These are phyloP conservation scores for Megaleporinus macrocephalus DNA, from an alignment of 2,113 vertebrate genomes.

Conservation along the genomic window DNA sequence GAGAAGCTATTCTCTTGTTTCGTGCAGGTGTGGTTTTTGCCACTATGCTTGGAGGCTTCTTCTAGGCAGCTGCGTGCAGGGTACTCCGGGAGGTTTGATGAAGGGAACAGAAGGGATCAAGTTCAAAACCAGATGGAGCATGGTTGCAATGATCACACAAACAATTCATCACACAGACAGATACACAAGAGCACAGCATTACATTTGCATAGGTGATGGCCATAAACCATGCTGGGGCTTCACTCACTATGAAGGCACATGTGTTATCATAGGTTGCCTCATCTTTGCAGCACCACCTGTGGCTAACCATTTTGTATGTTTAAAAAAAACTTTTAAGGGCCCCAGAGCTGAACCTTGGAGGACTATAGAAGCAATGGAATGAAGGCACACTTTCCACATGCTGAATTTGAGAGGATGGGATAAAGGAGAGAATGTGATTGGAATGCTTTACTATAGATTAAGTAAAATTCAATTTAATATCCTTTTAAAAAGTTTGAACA, in stretches of 20 bases:
- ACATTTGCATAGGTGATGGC: not conserved
- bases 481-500: conserved; percentile 33
- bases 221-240: not conserved
- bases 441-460: conserved; percentile 35
- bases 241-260: not conserved
- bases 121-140: conserved; percentile 3
- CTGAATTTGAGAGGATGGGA: conserved; percentile 38
- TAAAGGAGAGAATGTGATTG: conserved; percentile 36
- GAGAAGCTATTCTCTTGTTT: not conserved
- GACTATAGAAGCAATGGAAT: not conserved
- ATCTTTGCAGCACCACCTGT: not conserved
- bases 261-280: not conserved
- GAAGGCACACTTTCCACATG: conserved; percentile 28
- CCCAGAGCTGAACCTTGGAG: not conserved
- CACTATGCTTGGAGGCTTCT: not conserved
- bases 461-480: conserved; percentile 46
- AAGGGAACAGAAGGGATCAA: not conserved
- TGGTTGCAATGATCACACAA: not conserved
- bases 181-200: not conserved
- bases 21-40: not conserved
- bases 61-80: not conserved
- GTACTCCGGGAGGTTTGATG: not conserved
- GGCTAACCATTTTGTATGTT: not conserved
- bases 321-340: not conserved
- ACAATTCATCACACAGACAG: not conserved